Conservation (phyloP, 2,113 vertebrate species). For the Corythornis madagascariensis region DNA sequence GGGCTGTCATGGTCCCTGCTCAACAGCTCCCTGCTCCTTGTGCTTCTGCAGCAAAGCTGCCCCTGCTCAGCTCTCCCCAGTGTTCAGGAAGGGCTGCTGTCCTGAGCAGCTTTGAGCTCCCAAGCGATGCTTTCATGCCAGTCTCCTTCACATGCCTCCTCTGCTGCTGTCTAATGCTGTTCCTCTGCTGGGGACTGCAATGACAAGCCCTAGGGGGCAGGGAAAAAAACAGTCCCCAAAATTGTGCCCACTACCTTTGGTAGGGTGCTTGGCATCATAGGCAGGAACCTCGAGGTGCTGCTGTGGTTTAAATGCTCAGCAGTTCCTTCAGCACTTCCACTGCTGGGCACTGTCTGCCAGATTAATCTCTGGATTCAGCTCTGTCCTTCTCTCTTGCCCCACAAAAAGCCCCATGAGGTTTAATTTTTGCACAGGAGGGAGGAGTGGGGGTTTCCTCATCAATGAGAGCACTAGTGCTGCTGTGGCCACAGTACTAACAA, state of each 20-base stretch:
- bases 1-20: not conserved
- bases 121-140: not conserved
- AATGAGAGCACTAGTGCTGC: not conserved
- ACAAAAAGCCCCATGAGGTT: not conserved
- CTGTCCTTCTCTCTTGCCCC: not conserved
- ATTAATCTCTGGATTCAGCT: not conserved
- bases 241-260: not conserved
- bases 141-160: accelerated
- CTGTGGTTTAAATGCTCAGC: not conserved
- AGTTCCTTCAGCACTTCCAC: not conserved
- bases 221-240: accelerated
- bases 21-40: not conserved
- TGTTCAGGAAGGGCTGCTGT: not conserved
- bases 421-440: not conserved
- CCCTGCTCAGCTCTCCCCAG: not conserved
- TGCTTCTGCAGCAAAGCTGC: not conserved
- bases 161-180: not conserved
- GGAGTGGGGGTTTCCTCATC: not conserved
- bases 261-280: not conserved
- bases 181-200: not conserved
- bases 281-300: not conserved
- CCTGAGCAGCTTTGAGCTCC: not conserved
- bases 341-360: not conserved
- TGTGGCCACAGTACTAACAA: not conserved
- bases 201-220: not conserved